Percentiles rank a stretch among this genome's conserved stretches.
These are phyloP conservation scores for Vulpes lagopus DNA, from an alignment of 2,113 vertebrate species.

Conservation along the genomic window DNA sequence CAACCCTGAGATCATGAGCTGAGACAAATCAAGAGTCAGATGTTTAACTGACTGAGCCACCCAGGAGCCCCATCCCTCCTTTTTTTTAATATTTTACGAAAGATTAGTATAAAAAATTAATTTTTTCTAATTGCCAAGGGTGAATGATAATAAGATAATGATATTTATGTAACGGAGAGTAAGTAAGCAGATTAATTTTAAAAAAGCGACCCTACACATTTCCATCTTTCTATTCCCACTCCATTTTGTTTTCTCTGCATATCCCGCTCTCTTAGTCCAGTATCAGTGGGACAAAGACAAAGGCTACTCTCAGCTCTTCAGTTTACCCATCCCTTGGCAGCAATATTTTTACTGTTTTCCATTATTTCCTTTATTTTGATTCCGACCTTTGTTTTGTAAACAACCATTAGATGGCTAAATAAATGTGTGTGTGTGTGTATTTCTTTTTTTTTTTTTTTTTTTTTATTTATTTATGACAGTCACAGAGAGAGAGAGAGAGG, in stretches of 20 bases:
- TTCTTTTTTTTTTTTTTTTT: too few species aligned
- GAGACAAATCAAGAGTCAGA: background rate
- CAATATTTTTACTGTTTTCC: background rate
- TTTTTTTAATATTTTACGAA: background rate
- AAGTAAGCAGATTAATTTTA: background rate
- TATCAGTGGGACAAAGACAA: background rate
- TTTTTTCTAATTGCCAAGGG: background rate
- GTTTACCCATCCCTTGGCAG: background rate
- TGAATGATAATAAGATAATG: background rate
- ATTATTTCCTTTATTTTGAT: background rate
- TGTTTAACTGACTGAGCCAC: background rate
- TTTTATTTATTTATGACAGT: too few species aligned
- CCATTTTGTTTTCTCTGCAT: background rate
- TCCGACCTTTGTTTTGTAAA: background rate
- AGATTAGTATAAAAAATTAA: background rate
- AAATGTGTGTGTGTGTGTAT: too few species aligned
- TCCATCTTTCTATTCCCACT: background rate
- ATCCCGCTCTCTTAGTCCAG: background rate
- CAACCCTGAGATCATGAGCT: background rate
- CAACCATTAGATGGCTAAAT: background rate
- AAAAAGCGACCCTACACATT: background rate
- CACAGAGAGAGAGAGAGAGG: too few species aligned
- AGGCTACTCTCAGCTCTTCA: background rate
- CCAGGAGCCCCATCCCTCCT: background rate
- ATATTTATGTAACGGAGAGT: background rate